Evolutionary conservation across 2,797 vertebrate species (phyloP), one percentile per base, ranked within the genome.

Genomic region (Thunnus albacares): DNA sequence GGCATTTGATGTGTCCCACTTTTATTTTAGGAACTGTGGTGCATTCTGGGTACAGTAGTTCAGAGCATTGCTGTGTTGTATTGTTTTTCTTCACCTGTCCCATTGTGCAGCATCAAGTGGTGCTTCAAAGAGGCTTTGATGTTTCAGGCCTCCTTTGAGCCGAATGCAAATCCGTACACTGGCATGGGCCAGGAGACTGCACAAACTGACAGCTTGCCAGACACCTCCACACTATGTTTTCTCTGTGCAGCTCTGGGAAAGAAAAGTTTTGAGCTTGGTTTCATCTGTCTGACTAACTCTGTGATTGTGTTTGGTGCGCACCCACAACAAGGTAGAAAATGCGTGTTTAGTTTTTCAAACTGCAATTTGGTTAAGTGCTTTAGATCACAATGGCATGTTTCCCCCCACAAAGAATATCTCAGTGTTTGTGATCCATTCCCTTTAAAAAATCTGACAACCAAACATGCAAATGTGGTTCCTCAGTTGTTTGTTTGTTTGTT

Each of bases 91-190:
- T 89, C 84, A 87, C 83, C 79, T 83, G 80, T 90, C 83, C 87
- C 66, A 55, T 80, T 85, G 77, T 77, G 81, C 74, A 77, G 77
- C 80, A 84, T 87, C 84, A 87, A 88, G 77, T 86, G 75, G 63
- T 79, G 86, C 81, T 87, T 92, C 80, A 92, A 91, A 90, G 87
- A 67, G 45, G 49, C 85, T 93, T 92, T 91, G 88, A 91, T 87
- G 82, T 87, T 80, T 73, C 58, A 35, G 77, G 68, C 71, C 74
- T 85, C 45, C 89, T 94, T 92, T 93, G 92, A 92, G 89, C 79
- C 56, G 33, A 87, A 93, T 93, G 90, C 82, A 92, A 92, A 94
- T 94, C 76, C 90, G 81, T 61, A 74, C 83, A 77, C 66, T 69
- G 83, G 82, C 80, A 69, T 64, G 80, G 79, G 63, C 77, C 82